A percentile compares a stretch with the other conserved stretches of the same genome.
Conservation (phyloP, 2,113 vertebrate genomes). For the Danio rerio region GRCz12tu NC_133196.1:1935001-1935500, state of each 20-base stretch:
- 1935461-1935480: neutral
- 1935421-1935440: conserved; percentile 1
- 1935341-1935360: neutral
- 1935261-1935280: neutral
- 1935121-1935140: conserved; percentile 41
- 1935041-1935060: too few relatives aligned
- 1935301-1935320: neutral
- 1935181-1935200: conserved; percentile 43
- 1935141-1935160: conserved; percentile 69
- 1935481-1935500: neutral
- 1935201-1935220: neutral
- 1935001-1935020: too few relatives aligned
- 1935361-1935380: too few relatives aligned
- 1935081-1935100: conserved; percentile 22
- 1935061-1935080: too few relatives aligned
- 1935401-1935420: conserved; percentile 2
- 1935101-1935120: conserved; percentile 43
- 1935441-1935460: neutral
- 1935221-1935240: neutral
- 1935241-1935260: neutral
- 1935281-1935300: conserved; percentile 22
- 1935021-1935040: too few relatives aligned
- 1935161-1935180: conserved; percentile 62
- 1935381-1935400: neutral
- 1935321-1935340: neutral